Base-by-base conservation (phyloP, 2,113 vertebrate species). In the Circaetus gallicus region DNA sequence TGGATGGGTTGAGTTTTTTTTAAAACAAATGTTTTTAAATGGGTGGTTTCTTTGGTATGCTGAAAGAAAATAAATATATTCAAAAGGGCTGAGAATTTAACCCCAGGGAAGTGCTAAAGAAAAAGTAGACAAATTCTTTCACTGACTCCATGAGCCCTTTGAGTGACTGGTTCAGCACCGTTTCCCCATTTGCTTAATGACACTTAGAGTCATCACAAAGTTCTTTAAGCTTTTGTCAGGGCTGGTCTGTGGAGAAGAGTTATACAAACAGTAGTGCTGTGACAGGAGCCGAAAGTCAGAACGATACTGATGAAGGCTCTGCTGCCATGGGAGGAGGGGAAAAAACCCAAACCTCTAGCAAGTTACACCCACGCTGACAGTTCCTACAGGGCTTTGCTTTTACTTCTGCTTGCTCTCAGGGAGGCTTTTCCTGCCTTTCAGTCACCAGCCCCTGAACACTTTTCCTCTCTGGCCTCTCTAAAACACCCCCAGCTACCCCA, bases 21-120 rank as follows among this genome's bases (percentile, higher is more conserved):
- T 49, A 38, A 95, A 94, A 86, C 49, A 91, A 89, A 66, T 89
- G 36, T 90, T 95, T 93, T 95, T 55, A 63, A 86, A 93, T n/a
- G 85, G n/a, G 58, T 91, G 78, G 66, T 87, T 95, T 95, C 84
- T 95, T 91, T 80, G 86, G 89, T 94, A 88, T 95, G 93, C 70
- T 82, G 53, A 82, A 93, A 80, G 77, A 95, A 97, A 95, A 95
- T 84, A 94, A 95, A 95, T 94, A 45, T 19, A 66, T 91, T 91
- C 53, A 82, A 62, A 84, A 90, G 53, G 81, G n/a, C 66, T 91
- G 86, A 95, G 84, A 77, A 70, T 90, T 84, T 86, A 96, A 93
- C 55, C 91, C 93, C 40, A 58, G 74, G 42, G 82, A 94, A 91
- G 74, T 36, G 74, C 66, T 72, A 16, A 85, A 73, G 82, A 55